Percentiles rank a stretch among this genome's conserved stretches.
Conservation (phyloP, 2,797 vertebrate genomes). For the Tauraco hartlaubi region DNA sequence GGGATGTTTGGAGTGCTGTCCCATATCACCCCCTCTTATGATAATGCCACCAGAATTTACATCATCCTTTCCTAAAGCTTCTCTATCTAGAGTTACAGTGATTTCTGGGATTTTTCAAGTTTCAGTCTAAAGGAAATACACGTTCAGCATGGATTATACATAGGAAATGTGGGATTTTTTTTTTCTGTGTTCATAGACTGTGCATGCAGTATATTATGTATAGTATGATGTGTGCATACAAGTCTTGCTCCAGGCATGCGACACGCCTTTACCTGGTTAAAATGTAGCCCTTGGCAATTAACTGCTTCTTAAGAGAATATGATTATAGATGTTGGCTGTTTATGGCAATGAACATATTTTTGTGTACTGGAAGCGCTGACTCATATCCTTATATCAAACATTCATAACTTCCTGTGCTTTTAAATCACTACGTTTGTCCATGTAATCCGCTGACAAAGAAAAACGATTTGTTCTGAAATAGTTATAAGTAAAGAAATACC, state of each 20-base stretch:
- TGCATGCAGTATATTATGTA: background rate
- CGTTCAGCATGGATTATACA: background rate
- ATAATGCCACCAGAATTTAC: background rate
- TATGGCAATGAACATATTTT: slow-evolving; percentile 42
- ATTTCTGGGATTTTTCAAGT: background rate
- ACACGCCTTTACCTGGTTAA: background rate
- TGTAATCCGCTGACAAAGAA: slow-evolving; percentile 66
- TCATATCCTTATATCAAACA: slow-evolving; percentile 49
- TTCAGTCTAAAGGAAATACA: background rate
- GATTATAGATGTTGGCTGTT: slow-evolving; percentile 33
- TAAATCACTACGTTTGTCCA: slow-evolving; percentile 45
- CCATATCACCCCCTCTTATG: background rate
- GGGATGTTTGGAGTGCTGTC: background rate
- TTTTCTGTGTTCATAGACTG: background rate
- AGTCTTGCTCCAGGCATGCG: background rate
- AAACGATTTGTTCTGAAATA: slow-evolving; percentile 77
- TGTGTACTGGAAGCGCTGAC: slow-evolving; percentile 41
- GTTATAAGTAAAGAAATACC: slow-evolving; percentile 78
- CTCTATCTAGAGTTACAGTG: background rate
- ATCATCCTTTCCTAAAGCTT: background rate
- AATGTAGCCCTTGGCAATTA: background rate
- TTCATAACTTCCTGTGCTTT: slow-evolving; percentile 65
- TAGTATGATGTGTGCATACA: too few species aligned
- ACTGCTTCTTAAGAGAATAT: background rate
- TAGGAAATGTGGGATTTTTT: background rate